Conservation (phyloP, 2,797 vertebrate genomes). For the Kryptopterus vitreolus region DNA sequence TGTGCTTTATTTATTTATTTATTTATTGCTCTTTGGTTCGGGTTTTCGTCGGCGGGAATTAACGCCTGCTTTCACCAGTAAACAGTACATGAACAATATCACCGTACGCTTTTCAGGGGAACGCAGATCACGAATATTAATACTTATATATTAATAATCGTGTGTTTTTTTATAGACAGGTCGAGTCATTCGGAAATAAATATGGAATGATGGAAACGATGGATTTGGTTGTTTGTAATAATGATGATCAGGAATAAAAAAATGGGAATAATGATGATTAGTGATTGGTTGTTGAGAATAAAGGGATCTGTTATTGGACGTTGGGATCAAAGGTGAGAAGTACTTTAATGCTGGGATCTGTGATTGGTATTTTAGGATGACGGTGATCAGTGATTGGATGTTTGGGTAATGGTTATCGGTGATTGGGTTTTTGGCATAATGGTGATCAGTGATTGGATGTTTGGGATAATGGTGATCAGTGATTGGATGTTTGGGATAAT, state of each 20-base stretch:
- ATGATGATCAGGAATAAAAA: background rate
- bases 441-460: no score
- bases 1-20: no score
- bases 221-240: background rate
- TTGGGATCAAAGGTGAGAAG: no score
- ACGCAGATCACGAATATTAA: background rate
- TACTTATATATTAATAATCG: no score
- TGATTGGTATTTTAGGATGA: background rate
- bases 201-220: background rate
- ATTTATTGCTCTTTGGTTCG: background rate
- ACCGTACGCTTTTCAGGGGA: background rate
- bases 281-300: background rate
- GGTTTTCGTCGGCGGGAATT: background rate
- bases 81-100: background rate
- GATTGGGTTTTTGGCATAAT: no score
- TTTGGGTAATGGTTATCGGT: no score
- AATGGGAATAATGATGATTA: background rate
- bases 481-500: background rate
- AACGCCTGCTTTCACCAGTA: background rate
- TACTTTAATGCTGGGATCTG: no score
- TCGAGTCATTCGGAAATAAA: background rate
- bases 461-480: no score
- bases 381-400: no score
- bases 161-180: no score
- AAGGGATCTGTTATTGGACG: no score